Evolutionary conservation across 2,888 invertebrate species (phyloP), one percentile per base, ranked within the genome.

Genomic region (Heliconius ethilla): DNA sequence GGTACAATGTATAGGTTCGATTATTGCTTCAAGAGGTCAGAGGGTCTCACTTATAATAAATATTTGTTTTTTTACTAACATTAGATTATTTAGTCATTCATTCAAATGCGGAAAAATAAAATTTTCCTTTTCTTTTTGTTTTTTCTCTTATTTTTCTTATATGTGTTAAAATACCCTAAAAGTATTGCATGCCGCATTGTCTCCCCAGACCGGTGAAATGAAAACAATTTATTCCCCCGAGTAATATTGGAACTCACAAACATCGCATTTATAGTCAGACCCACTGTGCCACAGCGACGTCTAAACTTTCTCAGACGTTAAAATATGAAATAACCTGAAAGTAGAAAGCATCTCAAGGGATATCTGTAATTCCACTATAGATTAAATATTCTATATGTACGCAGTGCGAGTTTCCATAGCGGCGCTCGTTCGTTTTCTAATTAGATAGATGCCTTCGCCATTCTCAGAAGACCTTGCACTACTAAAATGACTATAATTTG

Each of bases 381-480:
- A 55, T 59, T 51, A 55, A 33, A 25, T 18, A 59, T 33, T 33
- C 33, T 29, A 70, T 29, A 55, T 15, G 13, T 37, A n/a, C 55
- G 18, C 9, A 33, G 59, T 33, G 33, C 55, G 33, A 59, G 59
- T 59, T 59, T 72, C 59, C 59, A 59, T 72, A 59, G 59, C n/a
- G 72, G 72, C n/a, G 37, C 7, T 72, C 55, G 40, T 62, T 40
- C 29, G 55, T 77, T 66, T 72, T 77, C 73, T 74, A 73, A 69
- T 74, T 27, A 73, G 40, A 67, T 37, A 73, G 40, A 62, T 40
- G 67, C 67, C 33, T 55, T 62, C 67, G 29, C 73, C 74, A 74
- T 77, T 77, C 77, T 69, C 29, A 69, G 73, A 62, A 74, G 62
- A 74, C 77, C 77, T 77, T 69, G 77, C 77, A 62, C 73, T 66